phyloP scores from a whole-genome alignment of 2,888 invertebrate species.

The Lepidocyrtinus sp. region DNA sequence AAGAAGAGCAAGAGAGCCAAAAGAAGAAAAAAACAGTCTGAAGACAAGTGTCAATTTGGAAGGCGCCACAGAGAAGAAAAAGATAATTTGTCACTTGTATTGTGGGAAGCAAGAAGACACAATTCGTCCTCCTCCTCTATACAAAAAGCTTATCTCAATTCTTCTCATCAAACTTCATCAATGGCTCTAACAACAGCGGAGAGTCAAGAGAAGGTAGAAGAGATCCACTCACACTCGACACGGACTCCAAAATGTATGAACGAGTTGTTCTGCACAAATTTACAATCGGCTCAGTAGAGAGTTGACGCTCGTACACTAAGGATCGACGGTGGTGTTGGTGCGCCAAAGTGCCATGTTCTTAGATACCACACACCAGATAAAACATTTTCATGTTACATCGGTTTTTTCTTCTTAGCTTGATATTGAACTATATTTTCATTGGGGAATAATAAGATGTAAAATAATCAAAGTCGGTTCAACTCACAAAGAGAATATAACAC shows the following conservation, averaged over 20 bases:
- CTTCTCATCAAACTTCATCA: conserved; percentile 37
- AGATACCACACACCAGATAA: not conserved
- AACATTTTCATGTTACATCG: not conserved
- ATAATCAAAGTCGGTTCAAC: not conserved
- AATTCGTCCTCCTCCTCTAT: conserved; percentile 30
- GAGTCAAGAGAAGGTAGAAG: conserved; percentile 7
- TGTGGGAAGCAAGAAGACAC: conserved; percentile 52
- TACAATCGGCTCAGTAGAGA: conserved; percentile 17
- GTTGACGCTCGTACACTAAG: conserved; percentile 14
- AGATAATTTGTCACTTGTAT: conserved; percentile 63
- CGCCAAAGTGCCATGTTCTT: not conserved
- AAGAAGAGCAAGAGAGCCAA: conserved; percentile 24
- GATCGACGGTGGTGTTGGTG: conserved; percentile 37
- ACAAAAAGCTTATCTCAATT: conserved; percentile 11
- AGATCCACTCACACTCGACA: no score
- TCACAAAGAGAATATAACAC: not conserved
- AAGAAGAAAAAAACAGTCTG: conserved; percentile 44
- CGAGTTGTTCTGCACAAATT: conserved; percentile 21
- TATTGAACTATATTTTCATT: not conserved
- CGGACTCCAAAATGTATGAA: not conserved
- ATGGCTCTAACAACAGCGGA: conserved; percentile 58
- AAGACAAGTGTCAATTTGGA: conserved; percentile 66
- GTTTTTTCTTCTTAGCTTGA: not conserved
- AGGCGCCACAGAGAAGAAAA: conserved; percentile 63
- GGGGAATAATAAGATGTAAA: not conserved